Evolutionary conservation across 2,113 vertebrate genomes (phyloP).

Genomic region (Neotoma lepida): DNA sequence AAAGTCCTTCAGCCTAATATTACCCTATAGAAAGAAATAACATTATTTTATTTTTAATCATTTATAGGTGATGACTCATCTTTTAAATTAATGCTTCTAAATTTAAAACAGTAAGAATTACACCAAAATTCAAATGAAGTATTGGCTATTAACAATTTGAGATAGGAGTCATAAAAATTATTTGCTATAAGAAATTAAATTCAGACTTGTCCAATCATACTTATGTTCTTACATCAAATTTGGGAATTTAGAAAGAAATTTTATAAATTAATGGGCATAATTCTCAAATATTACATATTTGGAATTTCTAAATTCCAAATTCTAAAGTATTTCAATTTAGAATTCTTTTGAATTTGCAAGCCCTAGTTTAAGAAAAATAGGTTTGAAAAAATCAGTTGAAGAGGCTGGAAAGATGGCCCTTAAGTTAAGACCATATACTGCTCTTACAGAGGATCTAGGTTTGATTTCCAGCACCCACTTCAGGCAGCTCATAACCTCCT

Average conservation of each 20-base stretch:
- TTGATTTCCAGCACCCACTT: not conserved
- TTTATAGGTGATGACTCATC: conserved; percentile 9
- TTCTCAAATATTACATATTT: conserved; percentile 8
- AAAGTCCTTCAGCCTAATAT: not conserved
- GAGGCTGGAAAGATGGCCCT: not conserved
- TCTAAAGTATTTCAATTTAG: not conserved
- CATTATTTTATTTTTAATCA: not conserved
- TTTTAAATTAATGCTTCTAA: conserved; percentile 41
- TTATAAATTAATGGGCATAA: not conserved
- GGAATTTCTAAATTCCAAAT: not conserved
- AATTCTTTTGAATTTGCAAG: not conserved
- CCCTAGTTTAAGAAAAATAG: not conserved
- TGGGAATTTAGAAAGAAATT: too few relatives aligned
- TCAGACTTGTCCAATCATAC: too few relatives aligned
- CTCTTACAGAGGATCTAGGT: not conserved
- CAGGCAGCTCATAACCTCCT: not conserved
- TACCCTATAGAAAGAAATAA: not conserved
- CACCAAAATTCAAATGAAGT: not conserved
- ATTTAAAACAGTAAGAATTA: not conserved
- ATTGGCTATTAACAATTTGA: too few relatives aligned
- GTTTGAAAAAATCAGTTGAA: not conserved
- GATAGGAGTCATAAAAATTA: too few relatives aligned
- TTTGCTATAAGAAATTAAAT: too few relatives aligned
- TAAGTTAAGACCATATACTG: not conserved
- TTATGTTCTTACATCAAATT: too few relatives aligned